Percentiles rank a stretch among this genome's conserved stretches.
phyloP scores from a whole-genome alignment of 2,888 invertebrate species.

The Macropis europaea region DNA sequence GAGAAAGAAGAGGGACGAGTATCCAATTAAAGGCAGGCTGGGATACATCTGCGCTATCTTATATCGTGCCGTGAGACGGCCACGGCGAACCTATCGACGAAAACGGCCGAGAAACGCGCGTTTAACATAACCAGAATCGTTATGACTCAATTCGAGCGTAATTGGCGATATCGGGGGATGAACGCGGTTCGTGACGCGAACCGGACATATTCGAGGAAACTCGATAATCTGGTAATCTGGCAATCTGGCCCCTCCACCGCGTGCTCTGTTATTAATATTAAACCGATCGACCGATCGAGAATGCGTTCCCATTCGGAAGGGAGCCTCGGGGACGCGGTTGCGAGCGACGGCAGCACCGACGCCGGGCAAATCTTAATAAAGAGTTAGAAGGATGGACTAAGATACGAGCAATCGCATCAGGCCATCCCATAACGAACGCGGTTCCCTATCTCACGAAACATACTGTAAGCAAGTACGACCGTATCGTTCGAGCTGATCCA shows the following conservation, averaged over 20 bases:
- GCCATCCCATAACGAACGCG: too few species aligned
- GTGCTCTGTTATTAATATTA: slow-evolving; percentile 38
- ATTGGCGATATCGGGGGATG: slow-evolving; percentile 32
- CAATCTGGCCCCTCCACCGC: neutral
- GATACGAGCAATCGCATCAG: too few species aligned
- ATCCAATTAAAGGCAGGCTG: slow-evolving; percentile 37
- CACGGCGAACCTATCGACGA: too few species aligned
- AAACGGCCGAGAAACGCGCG: slow-evolving; percentile 34
- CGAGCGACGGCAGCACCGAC: too few species aligned
- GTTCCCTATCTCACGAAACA: too few species aligned
- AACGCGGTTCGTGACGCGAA: slow-evolving; percentile 27
- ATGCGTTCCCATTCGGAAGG: slow-evolving; percentile 55
- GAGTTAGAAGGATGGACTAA: too few species aligned
- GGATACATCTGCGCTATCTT: slow-evolving; percentile 32
- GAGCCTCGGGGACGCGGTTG: too few species aligned
- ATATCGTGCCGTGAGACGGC: slow-evolving; percentile 29
- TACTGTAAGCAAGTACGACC: too few species aligned
- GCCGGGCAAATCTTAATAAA: too few species aligned
- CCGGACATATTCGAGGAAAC: slow-evolving; percentile 40
- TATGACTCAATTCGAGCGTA: slow-evolving; percentile 54
- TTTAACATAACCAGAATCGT: slow-evolving; percentile 58
- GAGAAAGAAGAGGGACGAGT: slow-evolving; percentile 20
- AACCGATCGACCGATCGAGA: slow-evolving; percentile 48
- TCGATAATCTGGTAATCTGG: slow-evolving; percentile 18
- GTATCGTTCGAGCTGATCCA: too few species aligned